Evolutionary conservation across 92 coral and sea anemone species (phyloP), one percentile per base, ranked within the genome.

Genomic region (Metridium senile): DNA sequence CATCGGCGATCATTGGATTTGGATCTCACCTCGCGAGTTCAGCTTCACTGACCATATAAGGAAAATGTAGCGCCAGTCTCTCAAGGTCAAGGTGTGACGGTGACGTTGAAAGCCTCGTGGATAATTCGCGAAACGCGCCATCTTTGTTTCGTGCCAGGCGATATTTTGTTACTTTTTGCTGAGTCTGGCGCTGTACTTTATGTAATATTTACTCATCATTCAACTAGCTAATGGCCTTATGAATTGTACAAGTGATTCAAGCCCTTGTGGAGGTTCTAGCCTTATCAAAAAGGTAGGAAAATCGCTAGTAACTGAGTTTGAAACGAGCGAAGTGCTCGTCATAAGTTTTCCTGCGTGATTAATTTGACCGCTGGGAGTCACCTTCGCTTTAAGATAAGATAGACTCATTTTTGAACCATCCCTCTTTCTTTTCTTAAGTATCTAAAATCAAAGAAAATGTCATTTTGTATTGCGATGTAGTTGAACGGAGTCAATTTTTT

Each of bases 101-200:
- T 79, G 85, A 80, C 85, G 85, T 80, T 79, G 86, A 66, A 81
- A 63, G 84, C 97, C 97, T 91, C 97, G 97, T 91, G 97, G 91
- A 91, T 88, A 63, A 89, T 91, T 86, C 97, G 93, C 86, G 87
- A 86, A 88, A 80, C 89, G 97, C 97, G 97, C 97, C 97, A 91
- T 91, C 97, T 91, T 91, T 91, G 97, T 91, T 86, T 90, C 77
- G 76, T 64, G 68, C 49, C 61, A 82, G 82, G 83, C 80, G 89
- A 84, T 76, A 75, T 68, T 39, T 74, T 56, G 74, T 79, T 52
- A 63, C 72, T 75, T 81, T 45, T 70, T 35, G 78, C 68, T 27
- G 71, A 86, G 74, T 67, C 74, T 74, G 30, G 77, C 75, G 34
- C 72, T 17, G 45, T 29, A 13, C n/a, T 11, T 57, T 31, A 6